Evolutionary conservation across 2,888 invertebrate species (phyloP).

Genomic region (Ariolimax columbianus): DNA sequence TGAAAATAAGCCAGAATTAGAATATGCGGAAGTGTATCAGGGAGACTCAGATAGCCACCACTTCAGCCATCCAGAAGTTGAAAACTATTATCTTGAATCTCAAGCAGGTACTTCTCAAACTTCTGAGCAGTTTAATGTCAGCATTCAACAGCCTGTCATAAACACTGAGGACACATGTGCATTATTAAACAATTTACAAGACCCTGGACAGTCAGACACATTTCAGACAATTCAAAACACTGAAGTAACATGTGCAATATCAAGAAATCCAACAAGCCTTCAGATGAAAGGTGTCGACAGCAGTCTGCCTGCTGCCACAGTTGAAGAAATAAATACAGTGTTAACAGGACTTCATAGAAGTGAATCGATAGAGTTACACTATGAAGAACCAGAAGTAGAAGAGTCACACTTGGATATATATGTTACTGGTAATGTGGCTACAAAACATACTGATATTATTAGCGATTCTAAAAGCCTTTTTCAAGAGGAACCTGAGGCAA

Average conservation of each 20-base stretch:
- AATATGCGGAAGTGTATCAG: constrained; percentile 32
- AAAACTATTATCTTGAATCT: not conserved
- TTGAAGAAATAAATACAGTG: not conserved
- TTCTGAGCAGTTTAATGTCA: not conserved
- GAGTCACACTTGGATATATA: not conserved
- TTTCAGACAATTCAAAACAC: not conserved
- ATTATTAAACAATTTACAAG: not conserved
- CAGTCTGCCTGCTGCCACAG: not conserved
- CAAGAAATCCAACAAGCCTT: not conserved
- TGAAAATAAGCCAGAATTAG: constrained; percentile 13
- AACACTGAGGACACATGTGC: not conserved
- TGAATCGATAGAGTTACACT: too few species aligned
- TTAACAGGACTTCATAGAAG: too few species aligned
- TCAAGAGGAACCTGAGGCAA: constrained; percentile 51
- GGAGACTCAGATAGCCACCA: not conserved
- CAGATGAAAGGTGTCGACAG: not conserved
- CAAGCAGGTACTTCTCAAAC: not conserved
- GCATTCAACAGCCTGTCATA: not conserved
- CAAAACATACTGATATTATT: not conserved
- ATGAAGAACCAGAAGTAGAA: too few species aligned
- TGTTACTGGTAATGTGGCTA: not conserved
- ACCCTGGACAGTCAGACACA: not conserved
- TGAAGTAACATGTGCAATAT: not conserved
- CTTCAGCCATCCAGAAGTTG: not conserved
- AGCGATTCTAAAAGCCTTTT: constrained; percentile 26